Evolutionary conservation across 2,113 vertebrate species (phyloP).

Genomic region (Prochilodus magdalenae): DNA sequence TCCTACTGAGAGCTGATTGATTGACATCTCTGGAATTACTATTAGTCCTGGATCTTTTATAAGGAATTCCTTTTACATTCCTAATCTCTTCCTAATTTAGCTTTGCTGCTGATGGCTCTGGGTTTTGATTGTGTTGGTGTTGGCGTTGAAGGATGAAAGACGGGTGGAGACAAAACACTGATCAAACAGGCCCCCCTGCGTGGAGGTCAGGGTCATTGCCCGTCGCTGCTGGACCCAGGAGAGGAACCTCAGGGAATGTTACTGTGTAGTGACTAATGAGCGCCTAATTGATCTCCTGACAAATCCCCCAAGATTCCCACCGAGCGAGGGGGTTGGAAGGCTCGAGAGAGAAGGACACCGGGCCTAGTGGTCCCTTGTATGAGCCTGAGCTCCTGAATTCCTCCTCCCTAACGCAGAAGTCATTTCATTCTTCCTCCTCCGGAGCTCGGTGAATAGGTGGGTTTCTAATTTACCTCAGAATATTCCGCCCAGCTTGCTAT

Average conservation of each 20-base stretch:
- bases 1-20: no score
- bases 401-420: not conserved
- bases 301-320: not conserved
- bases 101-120: not conserved
- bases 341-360: not conserved
- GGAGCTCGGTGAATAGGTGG: not conserved
- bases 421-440: not conserved
- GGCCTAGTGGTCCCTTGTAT: not conserved
- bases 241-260: conserved; percentile 56
- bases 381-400: not conserved
- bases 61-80: no score
- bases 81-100: not conserved
- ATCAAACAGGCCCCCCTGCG: conserved; percentile 31
- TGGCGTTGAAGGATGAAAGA: not conserved
- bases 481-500: no score
- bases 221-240: conserved; percentile 60
- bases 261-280: conserved; percentile 66
- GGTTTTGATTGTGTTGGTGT: not conserved
- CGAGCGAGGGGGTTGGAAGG: not conserved
- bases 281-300: conserved; percentile 65
- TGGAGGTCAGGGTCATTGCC: conserved; percentile 60
- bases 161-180: not conserved
- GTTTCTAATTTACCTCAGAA: not conserved
- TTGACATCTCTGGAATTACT: no score
- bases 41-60: no score